Evolutionary conservation across 1,140 invertebrate species (phyloP), one percentile per base, ranked within the genome.

Genomic region (Zaprionus capensis): DNA sequence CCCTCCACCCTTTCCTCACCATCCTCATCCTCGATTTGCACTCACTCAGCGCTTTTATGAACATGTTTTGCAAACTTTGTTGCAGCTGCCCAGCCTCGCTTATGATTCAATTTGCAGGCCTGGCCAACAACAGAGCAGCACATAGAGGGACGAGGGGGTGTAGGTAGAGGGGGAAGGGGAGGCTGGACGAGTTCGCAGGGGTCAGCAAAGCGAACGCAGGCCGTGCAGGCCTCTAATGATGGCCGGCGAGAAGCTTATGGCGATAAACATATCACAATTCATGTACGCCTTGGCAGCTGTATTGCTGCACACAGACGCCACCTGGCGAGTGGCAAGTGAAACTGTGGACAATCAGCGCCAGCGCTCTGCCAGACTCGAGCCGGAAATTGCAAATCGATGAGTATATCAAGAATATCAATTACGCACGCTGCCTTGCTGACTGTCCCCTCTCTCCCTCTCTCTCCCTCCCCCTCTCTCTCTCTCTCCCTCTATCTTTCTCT

Each of bases 331-430:
- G 26, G 6, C 20, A 12, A 12, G 4, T 36, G 7, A 11, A 31
- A 34, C 9, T 34, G 4, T 34, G 9, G 36, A 4, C 24, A 5
- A 53, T 67, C 36, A 51, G 38, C 46, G 55, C 4, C 5, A 15
- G 69, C 15, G 28, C 28, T 9, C 7, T 12, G 36, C 44, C 20
- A 63, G n/a, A 41, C 24, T 70, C 61, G 38, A 38, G 36, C 11
- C 14, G 6, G 31, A 67, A 51, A 66, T 49, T 66, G 75, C 62
- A 64, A 85, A 82, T 85, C 82, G 76, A 85, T 85, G 79, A 57
- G 56, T 20, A 80, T 81, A 86, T 86, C 79, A 86, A 57, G 56
- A 17, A 80, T 81, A 86, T 86, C 79, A 86, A 85, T 86, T 85
- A 79, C 81, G 49, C 49, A 36, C 58, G 56, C 34, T 46, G n/a